phyloP scores from a whole-genome alignment of 2,888 invertebrate genomes.

The Strigamia transsilvanica region DNA sequence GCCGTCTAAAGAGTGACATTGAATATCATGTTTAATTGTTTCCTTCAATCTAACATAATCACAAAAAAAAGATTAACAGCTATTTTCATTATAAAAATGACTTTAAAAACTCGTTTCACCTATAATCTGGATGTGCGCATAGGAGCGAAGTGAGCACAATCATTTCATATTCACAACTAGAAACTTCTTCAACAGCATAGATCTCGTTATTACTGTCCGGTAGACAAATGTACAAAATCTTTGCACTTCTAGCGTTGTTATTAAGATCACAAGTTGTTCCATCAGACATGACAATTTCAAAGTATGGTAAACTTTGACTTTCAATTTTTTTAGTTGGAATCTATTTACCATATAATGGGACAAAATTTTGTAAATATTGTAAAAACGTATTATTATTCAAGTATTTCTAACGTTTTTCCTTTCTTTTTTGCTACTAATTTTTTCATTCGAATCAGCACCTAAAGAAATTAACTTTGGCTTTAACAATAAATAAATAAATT shows the following conservation, averaged over 20 bases:
- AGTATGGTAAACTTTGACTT: constrained; percentile 86
- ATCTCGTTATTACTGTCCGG: constrained; percentile 89
- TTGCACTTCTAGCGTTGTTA: constrained; percentile 80
- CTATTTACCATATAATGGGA: neutral
- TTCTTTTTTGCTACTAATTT: neutral
- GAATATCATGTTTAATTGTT: constrained; percentile 62
- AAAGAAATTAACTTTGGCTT: neutral
- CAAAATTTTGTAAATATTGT: neutral
- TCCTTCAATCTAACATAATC: constrained; percentile 61
- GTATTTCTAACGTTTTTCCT: constrained; percentile 26
- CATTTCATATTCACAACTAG: constrained; percentile 93
- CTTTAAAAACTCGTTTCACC: constrained; percentile 62
- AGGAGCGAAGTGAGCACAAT: constrained; percentile 86
- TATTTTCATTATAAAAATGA: neutral
- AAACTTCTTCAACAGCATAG: constrained; percentile 89
- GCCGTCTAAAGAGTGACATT: constrained; percentile 61
- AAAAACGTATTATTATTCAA: constrained; percentile 29
- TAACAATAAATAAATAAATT: neutral
- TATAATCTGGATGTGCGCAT: constrained; percentile 89
- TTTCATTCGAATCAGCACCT: constrained; percentile 17
- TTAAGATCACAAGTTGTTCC: constrained; percentile 94
- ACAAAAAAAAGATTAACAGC: neutral
- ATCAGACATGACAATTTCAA: constrained; percentile 80
- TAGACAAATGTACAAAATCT: constrained; percentile 88
- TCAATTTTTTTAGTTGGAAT: constrained; percentile 78